Evolutionary conservation across 2,888 invertebrate genomes (phyloP), one percentile per base, ranked within the genome.

Genomic region (Toxonevra muliebris): DNA sequence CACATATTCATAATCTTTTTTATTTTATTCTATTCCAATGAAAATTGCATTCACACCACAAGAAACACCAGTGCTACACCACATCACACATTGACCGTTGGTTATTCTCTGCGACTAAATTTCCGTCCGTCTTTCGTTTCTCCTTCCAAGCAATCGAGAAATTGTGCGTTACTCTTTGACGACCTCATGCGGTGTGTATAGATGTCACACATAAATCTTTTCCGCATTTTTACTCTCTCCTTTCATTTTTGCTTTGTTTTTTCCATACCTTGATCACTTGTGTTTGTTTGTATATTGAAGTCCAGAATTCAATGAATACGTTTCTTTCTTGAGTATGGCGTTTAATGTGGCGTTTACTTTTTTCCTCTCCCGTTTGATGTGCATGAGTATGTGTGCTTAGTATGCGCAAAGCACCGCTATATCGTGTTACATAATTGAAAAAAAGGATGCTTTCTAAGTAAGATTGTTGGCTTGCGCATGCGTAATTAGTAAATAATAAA

Each of bases 131-230:
- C 41, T 7, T 13, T 60, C 59, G 48, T 55, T 40, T 64, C 58
- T 68, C 61, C 54, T 54, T 68, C 61, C 55, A 42, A 67, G 69
- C 67, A 67, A 71, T 69, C 69, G 69, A 71, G 69, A 30, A 7
- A 30, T 7, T 30, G 30, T 71, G 69, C 67, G 54, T 67, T 65
- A 4, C 7, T 30, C 30, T 30, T 2, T 30, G 30, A 7, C 66
- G 75, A 74, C 76, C 76, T 70, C 76, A 76, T 76, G 76, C 70
- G 71, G 76, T 71, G 75, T 30, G 30, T 73, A 69, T 73, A 74
- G 74, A 74, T 72, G 73, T 74, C 75, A 73, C 75, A 74, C 75
- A 75, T 76, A 74, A 76, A 76, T 76, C 76, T 76, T 73, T 75
- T 74, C 75, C 73, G 75, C 75, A 73, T 75, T 74, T 73, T 70